Percentiles rank a stretch among this genome's conserved stretches.
phyloP scores from a whole-genome alignment of 1,140 invertebrate genomes.

The Tetragnatha versicolor region DNA sequence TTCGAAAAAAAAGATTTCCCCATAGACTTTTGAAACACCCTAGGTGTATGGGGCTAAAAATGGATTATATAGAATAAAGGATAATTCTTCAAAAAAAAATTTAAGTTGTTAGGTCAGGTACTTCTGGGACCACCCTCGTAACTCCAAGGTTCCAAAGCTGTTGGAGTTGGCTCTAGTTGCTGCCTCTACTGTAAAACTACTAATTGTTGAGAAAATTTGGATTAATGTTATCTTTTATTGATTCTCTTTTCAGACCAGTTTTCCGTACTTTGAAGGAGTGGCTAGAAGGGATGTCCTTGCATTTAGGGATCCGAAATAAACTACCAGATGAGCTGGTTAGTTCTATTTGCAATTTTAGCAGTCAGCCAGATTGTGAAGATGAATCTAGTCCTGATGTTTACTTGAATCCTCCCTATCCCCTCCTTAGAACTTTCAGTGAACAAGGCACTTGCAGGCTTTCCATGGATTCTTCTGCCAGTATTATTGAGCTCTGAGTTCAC shows the following conservation, averaged over 20 bases:
- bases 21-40: too few species aligned
- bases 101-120: neutral
- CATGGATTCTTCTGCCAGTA: slow-evolving; percentile 12
- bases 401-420: slow-evolving; percentile 58
- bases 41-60: too few species aligned
- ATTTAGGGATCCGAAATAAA: slow-evolving; percentile 72
- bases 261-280: slow-evolving; percentile 84
- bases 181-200: too few species aligned
- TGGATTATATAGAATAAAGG: too few species aligned
- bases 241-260: slow-evolving; percentile 71
- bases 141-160: neutral
- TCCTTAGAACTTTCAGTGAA: slow-evolving; percentile 66
- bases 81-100: too few species aligned
- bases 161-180: too few species aligned
- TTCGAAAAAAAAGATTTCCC: too few species aligned
- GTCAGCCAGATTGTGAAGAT: slow-evolving; percentile 61
- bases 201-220: neutral
- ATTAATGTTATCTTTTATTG: neutral
- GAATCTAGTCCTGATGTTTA: slow-evolving; percentile 70
- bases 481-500: slow-evolving; percentile 25
- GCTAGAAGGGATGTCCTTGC: slow-evolving; percentile 78
- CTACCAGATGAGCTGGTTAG: slow-evolving; percentile 73
- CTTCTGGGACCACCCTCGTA: neutral
- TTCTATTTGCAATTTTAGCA: slow-evolving; percentile 75
- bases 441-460: slow-evolving; percentile 26